These are phyloP conservation scores for Pogonocichla stellata DNA, from an alignment of 2,113 vertebrate genomes.

Conservation along the genomic window DNA sequence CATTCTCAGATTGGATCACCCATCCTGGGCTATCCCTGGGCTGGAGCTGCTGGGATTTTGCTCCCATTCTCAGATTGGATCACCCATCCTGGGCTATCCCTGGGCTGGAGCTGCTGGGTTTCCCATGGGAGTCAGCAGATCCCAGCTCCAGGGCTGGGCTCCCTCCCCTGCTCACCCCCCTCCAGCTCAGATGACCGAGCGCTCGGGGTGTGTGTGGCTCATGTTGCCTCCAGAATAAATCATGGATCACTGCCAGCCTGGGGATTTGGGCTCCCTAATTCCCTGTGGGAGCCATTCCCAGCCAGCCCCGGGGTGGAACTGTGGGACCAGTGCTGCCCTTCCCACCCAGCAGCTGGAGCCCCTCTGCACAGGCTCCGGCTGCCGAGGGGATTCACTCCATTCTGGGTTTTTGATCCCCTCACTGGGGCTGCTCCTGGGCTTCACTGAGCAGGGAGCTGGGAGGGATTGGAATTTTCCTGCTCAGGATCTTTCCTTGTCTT, in stretches of 20 bases:
- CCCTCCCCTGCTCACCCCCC: not conserved
- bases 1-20: too few relatives aligned
- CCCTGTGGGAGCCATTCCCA: not conserved
- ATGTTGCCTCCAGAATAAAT: constrained; percentile 1
- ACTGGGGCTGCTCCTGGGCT: accelerated
- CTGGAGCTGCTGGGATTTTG: too few relatives aligned
- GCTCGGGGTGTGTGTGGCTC: not conserved
- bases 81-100: too few relatives aligned
- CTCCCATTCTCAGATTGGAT: too few relatives aligned
- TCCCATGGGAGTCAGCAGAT: not conserved
- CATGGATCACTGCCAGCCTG: not conserved
- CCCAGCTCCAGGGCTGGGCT: not conserved
- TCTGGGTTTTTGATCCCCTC: not conserved
- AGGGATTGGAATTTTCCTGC: not conserved
- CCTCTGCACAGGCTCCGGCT: not conserved
- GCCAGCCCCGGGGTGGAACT: accelerated
- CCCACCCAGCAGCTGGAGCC: not conserved
- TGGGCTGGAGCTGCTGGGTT: too few relatives aligned
- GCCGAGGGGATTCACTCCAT: accelerated
- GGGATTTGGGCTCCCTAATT: not conserved
- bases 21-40: too few relatives aligned
- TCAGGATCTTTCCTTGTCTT: not conserved
- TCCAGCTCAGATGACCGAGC: not conserved
- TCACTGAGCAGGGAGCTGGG: accelerated
- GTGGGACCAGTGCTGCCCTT: not conserved